Evolutionary conservation across 2,888 invertebrate genomes (phyloP), one percentile per base, ranked within the genome.

Genomic region (Caenorhabditis wallacei): DNA sequence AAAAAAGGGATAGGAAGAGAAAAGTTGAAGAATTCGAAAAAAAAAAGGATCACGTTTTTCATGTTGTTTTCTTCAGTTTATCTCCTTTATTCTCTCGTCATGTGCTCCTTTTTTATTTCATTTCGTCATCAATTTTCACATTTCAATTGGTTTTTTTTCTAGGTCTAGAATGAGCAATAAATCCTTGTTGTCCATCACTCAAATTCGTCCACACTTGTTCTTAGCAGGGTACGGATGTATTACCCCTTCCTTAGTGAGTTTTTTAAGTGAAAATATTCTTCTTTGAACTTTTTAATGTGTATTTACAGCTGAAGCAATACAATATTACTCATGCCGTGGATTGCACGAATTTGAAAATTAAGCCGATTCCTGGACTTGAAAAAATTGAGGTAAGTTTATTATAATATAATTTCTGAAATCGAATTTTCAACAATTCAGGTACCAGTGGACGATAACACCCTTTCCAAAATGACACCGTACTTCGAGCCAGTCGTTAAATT

Each of bases 261-360:
- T 51, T 53, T 20, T 2, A 22, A 26, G n/a, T 22, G n/a, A n/a
- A n/a, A n/a, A n/a, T n/a, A n/a, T 40, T 24, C 22, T 40, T 43
- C n/a, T 57, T 18, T 11, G 2, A 35, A 1, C 1, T 57, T 8
- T 8, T 30, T 30, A 8, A 30, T 3, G 8, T 26, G 18, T 51
- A 7, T 22, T 80, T 80, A 13, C 54, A 88, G 88, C 40, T 89
- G 20, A 81, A 86, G 66, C 84, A 86, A 72, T 71, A 81, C 40
- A 89, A 88, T 18, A 90, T 91, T 59, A 91, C 90, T 1, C 89
- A 90, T 61, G 88, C 86, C 13, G 89, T 91, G 8, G 90, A 91
- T 74, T 85, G 87, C 48, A 91, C 91, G 11, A 91, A 91, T 66
- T 75, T 91, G 51, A 85, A 87, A 40, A 48, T 59, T n/a, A 84